Base-by-base conservation (phyloP, 2,797 vertebrate genomes). In the Chrysocyon brachyurus region DNA sequence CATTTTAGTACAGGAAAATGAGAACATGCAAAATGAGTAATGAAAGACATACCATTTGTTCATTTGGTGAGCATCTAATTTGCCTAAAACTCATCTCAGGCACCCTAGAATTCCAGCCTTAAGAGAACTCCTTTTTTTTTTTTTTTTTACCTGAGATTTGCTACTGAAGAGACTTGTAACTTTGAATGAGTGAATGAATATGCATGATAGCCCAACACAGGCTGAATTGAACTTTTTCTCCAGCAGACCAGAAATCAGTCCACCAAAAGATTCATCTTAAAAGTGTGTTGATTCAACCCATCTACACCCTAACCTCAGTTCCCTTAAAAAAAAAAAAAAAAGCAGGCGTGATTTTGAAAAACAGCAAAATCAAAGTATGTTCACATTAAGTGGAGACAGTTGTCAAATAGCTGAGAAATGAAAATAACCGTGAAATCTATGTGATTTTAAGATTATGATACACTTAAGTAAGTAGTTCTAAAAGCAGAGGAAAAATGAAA, bases 1-100 rank as follows among this genome's bases (percentile, higher is more conserved):
- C 83, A 87, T 66, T 97, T 91, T 79, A 97, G 68, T 75, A 63
- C 52, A 87, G 57, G 72, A 94, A 84, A 93, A 90, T 92, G 77
- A 92, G 63, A 89, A 33, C 28, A 84, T 33, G 7, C 21, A 83
- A 96, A 93, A 81, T 91, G 68, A 95, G 33, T 93, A 94, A 52
- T 89, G 75, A 96, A 96, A 86, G 46, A 73, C 33, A 72, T 73
- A 70, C 5, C 31, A 33, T 93, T 97, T 89, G 54, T 87, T 96
- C 81, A 70, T 82, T 88, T 73, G 73, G 31, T 89, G 14, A 88
- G 31, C 28, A 82, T 94, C 73, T 87, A 86, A 88, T 95, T 96
- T 95, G 72, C 56, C 40, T 96, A 66, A 92, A 88, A 87, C 33
- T 91, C 63, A 57, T 91, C 28, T 91, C 28, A 31, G 64, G 77